Conservation (phyloP, 2,888 invertebrate genomes). For the Tupiocoris notatus region DNA sequence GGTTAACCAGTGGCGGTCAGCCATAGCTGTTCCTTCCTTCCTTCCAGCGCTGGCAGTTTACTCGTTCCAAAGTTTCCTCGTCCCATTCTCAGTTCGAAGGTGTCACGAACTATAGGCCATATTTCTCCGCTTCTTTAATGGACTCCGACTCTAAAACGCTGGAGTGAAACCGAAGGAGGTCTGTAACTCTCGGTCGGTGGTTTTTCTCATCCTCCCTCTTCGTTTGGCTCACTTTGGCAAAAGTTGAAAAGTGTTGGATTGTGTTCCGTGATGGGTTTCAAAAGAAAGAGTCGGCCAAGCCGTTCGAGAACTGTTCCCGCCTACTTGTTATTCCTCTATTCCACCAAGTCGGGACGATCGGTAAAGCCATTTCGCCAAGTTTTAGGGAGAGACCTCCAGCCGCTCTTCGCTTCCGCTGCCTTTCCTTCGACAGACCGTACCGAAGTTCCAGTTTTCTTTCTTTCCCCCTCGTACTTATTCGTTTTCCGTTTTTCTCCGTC, state of each 20-base stretch:
- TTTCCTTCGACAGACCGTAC: neutral
- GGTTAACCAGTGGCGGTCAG: no score
- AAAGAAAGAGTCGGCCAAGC: slow-evolving; percentile 5
- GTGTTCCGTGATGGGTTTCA: slow-evolving; percentile 27
- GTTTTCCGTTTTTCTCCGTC: neutral
- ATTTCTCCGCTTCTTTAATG: neutral
- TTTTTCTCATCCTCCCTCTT: neutral
- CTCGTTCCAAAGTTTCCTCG: neutral
- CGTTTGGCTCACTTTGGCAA: neutral
- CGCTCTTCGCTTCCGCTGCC: no score
- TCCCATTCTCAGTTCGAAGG: neutral
- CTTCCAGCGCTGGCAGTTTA: neutral
- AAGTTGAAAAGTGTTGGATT: slow-evolving; percentile 24
- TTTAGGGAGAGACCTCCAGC: neutral
- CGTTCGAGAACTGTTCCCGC: slow-evolving; percentile 26
- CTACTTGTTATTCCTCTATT: slow-evolving; percentile 30
- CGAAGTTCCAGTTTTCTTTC: neutral
- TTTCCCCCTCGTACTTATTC: neutral
- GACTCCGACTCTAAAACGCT: neutral
- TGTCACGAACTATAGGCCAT: neutral
- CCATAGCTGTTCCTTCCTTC: neutral
- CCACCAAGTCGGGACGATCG: slow-evolving; percentile 22
- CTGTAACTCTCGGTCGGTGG: neutral
- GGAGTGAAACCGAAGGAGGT: neutral
- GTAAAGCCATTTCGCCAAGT: slow-evolving; percentile 29